Evolutionary conservation across 2,113 vertebrate genomes (phyloP), one percentile per base, ranked within the genome.

Genomic region (Lamprologus lemairii): DNA sequence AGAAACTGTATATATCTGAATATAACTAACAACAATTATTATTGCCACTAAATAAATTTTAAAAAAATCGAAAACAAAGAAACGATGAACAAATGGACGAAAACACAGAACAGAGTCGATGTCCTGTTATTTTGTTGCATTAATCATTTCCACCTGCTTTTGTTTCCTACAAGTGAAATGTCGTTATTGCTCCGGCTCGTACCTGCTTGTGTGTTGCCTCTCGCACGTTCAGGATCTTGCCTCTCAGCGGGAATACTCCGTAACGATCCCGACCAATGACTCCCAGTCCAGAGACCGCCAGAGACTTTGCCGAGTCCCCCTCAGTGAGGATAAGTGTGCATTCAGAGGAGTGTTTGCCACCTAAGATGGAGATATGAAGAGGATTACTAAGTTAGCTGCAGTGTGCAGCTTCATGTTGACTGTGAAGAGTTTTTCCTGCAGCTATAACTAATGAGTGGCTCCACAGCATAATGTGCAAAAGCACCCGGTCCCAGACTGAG

Each of bases 151-250:
- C 35, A 23, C 35, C 65, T 42, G 35, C n/a, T 42, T 71, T 71
- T 71, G 35, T 71, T 35, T 79, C 9, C 78, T 54, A 6, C 16
- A 14, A 2, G 4, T 21, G 4, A 42, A 31, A 17, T 3, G 1
- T 49, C 9, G 2, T 14, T 2, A 7, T 1, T 12, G 42, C 71
- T 31, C 13, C 0, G 12, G 13, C 3, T 35, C 82, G 2, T 90
- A 99, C 99, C 97, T 99, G 99, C 82, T 99, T 99, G 94, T 99
- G 98, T 31, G 99, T 98, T 63, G 99, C 99, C 95, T 99, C 99
- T 87, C 99, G 97, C 86, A 99, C 99, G 1, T 99, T 99, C 37
- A 99, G 97, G 93, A 99, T 99, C 96, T 99, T 99, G 63, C 99
- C 99, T 94, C 98, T 97, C 31, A 99, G 97, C 4, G 99, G 99